Evolutionary conservation across 2,113 vertebrate species (phyloP).

Genomic region (Phrynocephalus versicolor): DNA sequence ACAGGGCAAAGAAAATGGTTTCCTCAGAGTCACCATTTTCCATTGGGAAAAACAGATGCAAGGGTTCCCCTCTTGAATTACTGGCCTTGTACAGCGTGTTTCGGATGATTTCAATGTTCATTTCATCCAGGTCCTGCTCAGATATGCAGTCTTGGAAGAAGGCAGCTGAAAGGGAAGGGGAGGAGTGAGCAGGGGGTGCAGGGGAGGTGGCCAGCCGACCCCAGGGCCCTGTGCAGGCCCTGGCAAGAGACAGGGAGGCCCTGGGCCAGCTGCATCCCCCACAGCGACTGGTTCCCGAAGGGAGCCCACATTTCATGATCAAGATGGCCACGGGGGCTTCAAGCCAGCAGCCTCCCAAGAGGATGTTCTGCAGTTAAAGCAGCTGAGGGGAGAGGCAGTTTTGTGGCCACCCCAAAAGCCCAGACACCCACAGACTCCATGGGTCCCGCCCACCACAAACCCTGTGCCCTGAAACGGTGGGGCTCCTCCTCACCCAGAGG

Average conservation of each 20-base stretch:
- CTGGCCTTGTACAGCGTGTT: conserved; percentile 97
- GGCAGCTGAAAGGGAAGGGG: conserved; percentile 80
- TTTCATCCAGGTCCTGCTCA: conserved; percentile 97
- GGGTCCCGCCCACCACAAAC: background rate
- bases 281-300: background rate
- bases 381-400: too few species aligned
- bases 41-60: too few species aligned
- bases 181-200: conserved; percentile 58
- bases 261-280: conserved; percentile 34
- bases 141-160: conserved; percentile 99
- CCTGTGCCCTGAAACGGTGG: background rate
- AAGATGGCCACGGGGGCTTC: too few species aligned
- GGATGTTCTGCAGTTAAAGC: conserved; percentile 92
- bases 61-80: background rate
- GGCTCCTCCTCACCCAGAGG: conserved; percentile 83
- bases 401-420: background rate
- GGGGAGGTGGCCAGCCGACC: background rate
- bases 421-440: background rate
- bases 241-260: background rate
- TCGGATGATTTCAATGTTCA: conserved; percentile 99
- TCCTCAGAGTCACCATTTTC: too few species aligned
- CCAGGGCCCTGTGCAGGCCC: background rate
- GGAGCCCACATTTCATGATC: background rate
- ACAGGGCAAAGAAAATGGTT: too few species aligned
- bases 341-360: conserved; percentile 36